Evolutionary conservation across 2,888 invertebrate species (phyloP).

Genomic region (Entomobrya proxima): DNA sequence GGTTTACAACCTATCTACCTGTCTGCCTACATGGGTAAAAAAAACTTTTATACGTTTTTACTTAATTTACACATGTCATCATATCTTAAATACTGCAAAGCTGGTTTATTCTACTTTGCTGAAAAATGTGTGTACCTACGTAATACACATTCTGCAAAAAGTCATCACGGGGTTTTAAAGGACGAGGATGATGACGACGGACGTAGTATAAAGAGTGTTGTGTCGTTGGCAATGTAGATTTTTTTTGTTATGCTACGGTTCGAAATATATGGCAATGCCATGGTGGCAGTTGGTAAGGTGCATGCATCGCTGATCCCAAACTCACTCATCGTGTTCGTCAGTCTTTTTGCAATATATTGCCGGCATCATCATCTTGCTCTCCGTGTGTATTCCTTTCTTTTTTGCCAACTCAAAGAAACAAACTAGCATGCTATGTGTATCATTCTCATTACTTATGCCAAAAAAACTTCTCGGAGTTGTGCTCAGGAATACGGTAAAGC

Average conservation of each 20-base stretch:
- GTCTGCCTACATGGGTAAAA: too few relatives aligned
- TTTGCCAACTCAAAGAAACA: slow-evolving; percentile 6
- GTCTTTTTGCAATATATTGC: slow-evolving; percentile 4
- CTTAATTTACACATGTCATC: too few relatives aligned
- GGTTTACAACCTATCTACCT: too few relatives aligned
- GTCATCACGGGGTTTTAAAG: background rate
- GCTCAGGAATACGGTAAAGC: background rate
- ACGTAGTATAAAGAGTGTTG: background rate
- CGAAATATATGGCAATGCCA: background rate
- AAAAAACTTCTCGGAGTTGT: background rate
- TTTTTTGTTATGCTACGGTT: too few relatives aligned
- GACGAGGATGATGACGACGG: too few relatives aligned
- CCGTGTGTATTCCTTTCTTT: background rate
- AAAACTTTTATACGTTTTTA: too few relatives aligned
- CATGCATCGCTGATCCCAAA: background rate
- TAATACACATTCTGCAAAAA: too few relatives aligned
- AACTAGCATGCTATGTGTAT: background rate
- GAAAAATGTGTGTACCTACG: too few relatives aligned
- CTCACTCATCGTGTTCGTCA: background rate
- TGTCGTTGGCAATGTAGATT: background rate
- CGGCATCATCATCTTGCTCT: background rate
- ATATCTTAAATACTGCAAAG: too few relatives aligned
- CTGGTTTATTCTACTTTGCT: slow-evolving; percentile 10
- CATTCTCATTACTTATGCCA: too few relatives aligned
- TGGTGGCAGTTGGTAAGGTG: background rate